These are phyloP conservation scores for Pachyrhynchus sulphureomaculatus DNA, from an alignment of 1,140 invertebrate genomes.

Conservation along the genomic window DNA sequence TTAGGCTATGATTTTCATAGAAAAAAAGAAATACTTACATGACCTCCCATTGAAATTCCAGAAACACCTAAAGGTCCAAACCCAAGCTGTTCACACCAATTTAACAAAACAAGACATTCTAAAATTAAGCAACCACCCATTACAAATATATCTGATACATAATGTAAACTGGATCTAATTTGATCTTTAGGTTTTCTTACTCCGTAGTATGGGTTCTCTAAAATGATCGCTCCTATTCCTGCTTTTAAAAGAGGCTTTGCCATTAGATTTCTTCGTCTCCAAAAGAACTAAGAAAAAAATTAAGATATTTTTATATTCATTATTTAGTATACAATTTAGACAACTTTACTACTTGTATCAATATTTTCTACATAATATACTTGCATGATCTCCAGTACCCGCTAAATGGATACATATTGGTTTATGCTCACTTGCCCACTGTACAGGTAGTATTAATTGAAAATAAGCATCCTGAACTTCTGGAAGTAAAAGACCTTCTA, in stretches of 20 bases:
- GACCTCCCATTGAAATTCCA: constrained; percentile 99
- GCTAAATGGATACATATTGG: constrained; percentile 93
- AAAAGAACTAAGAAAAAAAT: constrained; percentile 86
- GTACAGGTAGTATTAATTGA: constrained; percentile 80
- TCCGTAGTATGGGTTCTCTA: constrained; percentile 99
- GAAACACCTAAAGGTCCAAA: constrained; percentile 90
- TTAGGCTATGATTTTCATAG: not conserved
- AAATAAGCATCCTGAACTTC: constrained; percentile 80
- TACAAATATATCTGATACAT: constrained; percentile 98
- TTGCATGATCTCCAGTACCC: constrained; percentile 97
- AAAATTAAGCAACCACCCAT: constrained; percentile 97
- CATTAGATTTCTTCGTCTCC: constrained; percentile 85
- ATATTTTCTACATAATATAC: too few relatives aligned
- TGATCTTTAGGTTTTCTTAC: constrained; percentile 88
- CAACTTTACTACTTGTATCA: too few relatives aligned
- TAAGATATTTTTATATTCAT: constrained; percentile 7
- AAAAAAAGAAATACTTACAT: constrained; percentile 67
- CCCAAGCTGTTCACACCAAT: constrained; percentile 88
- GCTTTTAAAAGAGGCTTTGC: constrained; percentile 89
- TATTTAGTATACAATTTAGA: too few relatives aligned
- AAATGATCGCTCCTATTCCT: constrained; percentile 89
- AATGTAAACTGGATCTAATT: constrained; percentile 86
- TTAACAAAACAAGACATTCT: constrained; percentile 87
- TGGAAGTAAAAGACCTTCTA: constrained; percentile 85
- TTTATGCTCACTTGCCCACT: constrained; percentile 73